Base-by-base conservation (phyloP, 2,888 invertebrate species). In the Podotricha telesiphe region DNA sequence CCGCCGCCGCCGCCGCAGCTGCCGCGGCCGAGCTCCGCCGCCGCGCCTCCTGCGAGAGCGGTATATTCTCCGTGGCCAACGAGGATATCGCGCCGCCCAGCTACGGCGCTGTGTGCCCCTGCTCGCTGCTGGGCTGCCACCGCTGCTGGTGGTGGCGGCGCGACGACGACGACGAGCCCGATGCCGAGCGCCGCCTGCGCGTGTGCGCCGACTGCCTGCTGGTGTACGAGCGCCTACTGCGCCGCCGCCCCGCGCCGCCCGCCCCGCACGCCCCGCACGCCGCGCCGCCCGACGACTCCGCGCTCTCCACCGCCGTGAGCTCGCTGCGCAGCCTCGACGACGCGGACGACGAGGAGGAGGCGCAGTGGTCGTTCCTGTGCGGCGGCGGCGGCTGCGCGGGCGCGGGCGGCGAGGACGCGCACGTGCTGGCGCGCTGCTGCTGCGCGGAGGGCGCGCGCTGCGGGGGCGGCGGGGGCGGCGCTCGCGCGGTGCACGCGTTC, bases 11-110 rank as follows among this genome's bases (percentile, higher is more conserved):
- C 79, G 69, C 62, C 66, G 75, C 65, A 53, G 40, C 42, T 48
- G 55, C 45, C 66, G 63, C 68, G 22, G 72, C 50, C 64, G 78
- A 79, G 53, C 78, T 80, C 51, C 93, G 95, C 42, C 91, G 97
- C 19, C 94, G 97, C 56, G 97, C 96, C 68, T 97, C 97, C 20
- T 97, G 97, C 84, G 98, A 98, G 86, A 96, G 96, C 76, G 98
- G 98, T 20, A 97, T 98, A 84, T 98, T 97, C 94, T 97, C 97
- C 67, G 97, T 96, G 78, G 96, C 97, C 73, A 97, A 97, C 80
- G 96, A 96, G 82, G 96, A 96, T 82, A 94, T 95, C 67, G 88
- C 83, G 75, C 91, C 90, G 77, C 82, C 79, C 47, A 80, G 83
- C 68, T 83, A 80, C 76, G 86, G 84, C 71, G 87, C 87, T 72